Conservation (phyloP, 2,797 vertebrate genomes). For the Diglossa cyanea region DNA sequence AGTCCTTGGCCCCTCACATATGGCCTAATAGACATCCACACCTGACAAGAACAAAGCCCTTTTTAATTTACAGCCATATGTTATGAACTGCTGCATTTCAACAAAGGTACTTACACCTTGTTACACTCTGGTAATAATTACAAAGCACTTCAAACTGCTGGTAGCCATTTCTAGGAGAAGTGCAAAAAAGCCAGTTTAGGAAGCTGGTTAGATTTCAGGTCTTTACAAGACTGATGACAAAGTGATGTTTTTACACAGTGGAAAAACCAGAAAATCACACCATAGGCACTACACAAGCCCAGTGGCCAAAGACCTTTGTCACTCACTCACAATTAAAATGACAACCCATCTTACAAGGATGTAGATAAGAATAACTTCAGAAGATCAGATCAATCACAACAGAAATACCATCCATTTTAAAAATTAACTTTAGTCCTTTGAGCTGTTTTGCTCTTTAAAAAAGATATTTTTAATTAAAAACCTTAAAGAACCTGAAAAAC, state of each 20-base stretch:
- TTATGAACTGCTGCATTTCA: background rate
- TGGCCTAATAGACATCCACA: background rate
- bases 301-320: background rate
- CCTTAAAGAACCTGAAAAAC: background rate
- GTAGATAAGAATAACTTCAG: background rate
- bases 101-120: background rate
- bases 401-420: background rate
- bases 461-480: background rate
- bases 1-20: background rate
- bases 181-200: background rate
- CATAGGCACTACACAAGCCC: background rate
- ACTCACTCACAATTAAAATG: background rate
- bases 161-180: background rate
- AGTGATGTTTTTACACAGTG: background rate
- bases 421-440: background rate
- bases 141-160: background rate
- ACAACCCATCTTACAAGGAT: background rate
- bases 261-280: background rate
- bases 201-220: background rate
- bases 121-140: background rate
- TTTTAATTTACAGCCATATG: background rate
- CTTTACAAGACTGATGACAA: background rate
- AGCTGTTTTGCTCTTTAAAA: background rate
- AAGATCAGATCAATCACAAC: background rate
- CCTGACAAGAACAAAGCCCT: background rate